Base-by-base conservation (phyloP, 2,888 invertebrate genomes). In the Gandaritis pyraliata region DNA sequence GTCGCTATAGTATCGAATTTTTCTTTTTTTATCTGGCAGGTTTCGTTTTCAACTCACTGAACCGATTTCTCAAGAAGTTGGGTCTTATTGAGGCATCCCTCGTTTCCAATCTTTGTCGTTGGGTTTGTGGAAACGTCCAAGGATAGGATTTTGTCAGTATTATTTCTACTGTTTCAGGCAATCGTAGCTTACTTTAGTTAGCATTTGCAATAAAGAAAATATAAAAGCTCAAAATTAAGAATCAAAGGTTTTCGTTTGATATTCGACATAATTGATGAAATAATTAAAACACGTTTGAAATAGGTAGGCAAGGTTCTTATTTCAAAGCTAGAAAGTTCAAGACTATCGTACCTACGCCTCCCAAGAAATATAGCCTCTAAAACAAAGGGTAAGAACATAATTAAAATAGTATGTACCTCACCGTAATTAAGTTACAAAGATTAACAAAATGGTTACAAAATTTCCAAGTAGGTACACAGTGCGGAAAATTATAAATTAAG, bases 401-500 rank as follows among this genome's bases (percentile, higher is more conserved):
- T 72, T 69, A 65, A 69, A 71, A 58, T 69, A 67, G 55, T 7
- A n/a, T n/a, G n/a, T n/a, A 18, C 47, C 8, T 29, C 30, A 51
- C 45, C 13, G 49, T 73, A 72, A 76, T 74, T 72, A 70, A 64
- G 69, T 69, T 61, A 68, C 61, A 50, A 59, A 66, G 64, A 63
- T 71, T 63, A 67, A 72, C 72, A 68, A 72, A 72, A 70, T 69
- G 47, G 61, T 66, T 71, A 63, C 61, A 39, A 56, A 69, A 71
- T 76, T 72, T 68, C 64, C 65, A 64, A 70, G 70, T n/a, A n/a
- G n/a, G n/a, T 59, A 72, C 64, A 71, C 38, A 63, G 63, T 60
- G 74, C 54, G 74, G 78, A 75, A 80, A 81, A 83, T 81, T 77
- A 72, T 68, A 65, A 71, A 63, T 70, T 62, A 64, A 69, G 51